A percentile compares a stretch with the other conserved stretches of the same genome.
These are phyloP conservation scores for Aleadryas rufinucha DNA, from an alignment of 2,113 vertebrate genomes.

Conservation along the genomic window DNA sequence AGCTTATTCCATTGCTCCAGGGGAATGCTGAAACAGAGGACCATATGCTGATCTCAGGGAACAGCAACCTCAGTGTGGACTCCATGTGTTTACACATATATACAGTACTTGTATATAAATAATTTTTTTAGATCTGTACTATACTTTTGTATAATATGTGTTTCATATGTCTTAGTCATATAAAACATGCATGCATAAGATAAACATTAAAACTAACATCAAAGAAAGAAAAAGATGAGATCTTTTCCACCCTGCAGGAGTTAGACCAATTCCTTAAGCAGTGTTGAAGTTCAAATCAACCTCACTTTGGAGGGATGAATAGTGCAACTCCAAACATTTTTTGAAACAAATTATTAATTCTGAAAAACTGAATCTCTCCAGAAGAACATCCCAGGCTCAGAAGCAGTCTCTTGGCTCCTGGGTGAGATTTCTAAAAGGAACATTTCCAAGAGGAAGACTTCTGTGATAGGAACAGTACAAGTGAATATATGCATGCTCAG, in stretches of 20 bases:
- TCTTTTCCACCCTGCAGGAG: neutral
- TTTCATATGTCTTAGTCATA: neutral
- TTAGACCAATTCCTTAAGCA: neutral
- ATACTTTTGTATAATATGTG: neutral
- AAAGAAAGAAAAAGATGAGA: neutral
- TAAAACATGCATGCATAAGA: neutral
- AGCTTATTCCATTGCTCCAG: neutral
- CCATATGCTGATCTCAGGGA: neutral
- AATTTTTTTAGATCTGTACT: neutral
- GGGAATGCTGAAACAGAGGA: neutral
- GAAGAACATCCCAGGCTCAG: neutral
- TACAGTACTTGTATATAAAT: neutral
- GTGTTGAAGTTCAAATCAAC: neutral
- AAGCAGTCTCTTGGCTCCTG: neutral
- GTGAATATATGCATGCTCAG: neutral
- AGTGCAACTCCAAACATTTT: neutral
- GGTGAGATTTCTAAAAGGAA: neutral
- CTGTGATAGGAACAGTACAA: neutral
- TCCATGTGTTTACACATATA: neutral
- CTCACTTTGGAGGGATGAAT: neutral
- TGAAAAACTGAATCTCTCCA: neutral
- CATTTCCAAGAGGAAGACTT: neutral
- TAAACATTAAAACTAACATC: neutral
- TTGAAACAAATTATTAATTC: neutral
- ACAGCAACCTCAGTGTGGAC: neutral